Percentiles rank a stretch among this genome's conserved stretches.
Evolutionary conservation across 2,797 vertebrate genomes (phyloP).

Genomic region (Aulostomus chinensis): DNA sequence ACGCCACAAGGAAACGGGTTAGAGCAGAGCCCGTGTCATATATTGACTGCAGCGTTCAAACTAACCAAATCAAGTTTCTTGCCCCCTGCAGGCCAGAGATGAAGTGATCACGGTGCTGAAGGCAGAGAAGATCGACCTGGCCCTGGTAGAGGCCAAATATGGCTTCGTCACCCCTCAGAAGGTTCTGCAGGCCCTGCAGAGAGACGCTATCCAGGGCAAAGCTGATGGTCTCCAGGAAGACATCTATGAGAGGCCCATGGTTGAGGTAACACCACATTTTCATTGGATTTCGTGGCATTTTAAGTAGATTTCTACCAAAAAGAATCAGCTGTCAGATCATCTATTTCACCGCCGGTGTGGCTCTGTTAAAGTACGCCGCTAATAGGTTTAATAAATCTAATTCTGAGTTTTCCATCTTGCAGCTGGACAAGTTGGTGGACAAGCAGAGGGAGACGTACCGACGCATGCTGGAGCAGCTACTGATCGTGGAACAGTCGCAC

Average conservation of each 20-base stretch:
- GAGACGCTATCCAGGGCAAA: conserved; percentile 90
- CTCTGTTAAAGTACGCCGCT: too few species aligned
- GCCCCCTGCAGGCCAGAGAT: conserved; percentile 87
- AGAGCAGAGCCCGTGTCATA: too few species aligned
- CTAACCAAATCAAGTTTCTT: neutral
- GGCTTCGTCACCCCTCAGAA: conserved; percentile 94
- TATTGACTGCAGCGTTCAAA: too few species aligned
- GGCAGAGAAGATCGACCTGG: conserved; percentile 95
- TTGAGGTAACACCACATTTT: conserved; percentile 84
- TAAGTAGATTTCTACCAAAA: too few species aligned
- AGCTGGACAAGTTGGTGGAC: conserved; percentile 94
- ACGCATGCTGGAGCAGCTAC: conserved; percentile 92
- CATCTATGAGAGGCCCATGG: conserved; percentile 94
- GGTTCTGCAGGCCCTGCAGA: conserved; percentile 92
- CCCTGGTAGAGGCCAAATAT: conserved; percentile 93
- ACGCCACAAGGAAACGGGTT: too few species aligned
- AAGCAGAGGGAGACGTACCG: conserved; percentile 92
- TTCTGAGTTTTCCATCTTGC: too few species aligned
- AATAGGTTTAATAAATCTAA: too few species aligned
- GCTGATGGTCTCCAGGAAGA: conserved; percentile 87
- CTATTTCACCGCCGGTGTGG: too few species aligned
- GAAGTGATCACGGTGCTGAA: conserved; percentile 96
- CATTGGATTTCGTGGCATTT: too few species aligned
- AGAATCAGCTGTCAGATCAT: too few species aligned
- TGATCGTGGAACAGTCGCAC: conserved; percentile 92